A percentile compares a stretch with the other conserved stretches of the same genome.
phyloP scores from a whole-genome alignment of 2,797 vertebrate genomes.

The Sorex maritimensis region DNA sequence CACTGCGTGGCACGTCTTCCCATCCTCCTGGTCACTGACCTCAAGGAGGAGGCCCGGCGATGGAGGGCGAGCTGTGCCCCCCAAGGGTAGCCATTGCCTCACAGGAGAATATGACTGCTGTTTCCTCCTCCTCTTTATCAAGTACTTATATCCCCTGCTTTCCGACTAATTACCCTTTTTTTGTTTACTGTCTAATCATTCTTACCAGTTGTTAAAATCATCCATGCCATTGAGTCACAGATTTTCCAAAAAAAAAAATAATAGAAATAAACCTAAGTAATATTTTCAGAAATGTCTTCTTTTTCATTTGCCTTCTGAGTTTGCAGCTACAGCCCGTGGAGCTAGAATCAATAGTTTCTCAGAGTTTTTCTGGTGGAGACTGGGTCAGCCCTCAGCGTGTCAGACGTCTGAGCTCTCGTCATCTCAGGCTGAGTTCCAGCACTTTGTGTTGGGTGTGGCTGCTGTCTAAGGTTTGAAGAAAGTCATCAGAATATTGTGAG shows the following conservation, averaged over 20 bases:
- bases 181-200: conserved; percentile 13
- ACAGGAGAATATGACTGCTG: background rate
- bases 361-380: conserved; percentile 37
- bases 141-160: background rate
- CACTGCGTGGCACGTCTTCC: background rate
- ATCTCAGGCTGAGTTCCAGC: background rate
- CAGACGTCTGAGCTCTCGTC: background rate
- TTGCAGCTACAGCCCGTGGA: conserved; percentile 11
- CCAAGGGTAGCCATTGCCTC: too few relatives aligned
- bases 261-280: background rate
- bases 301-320: conserved; percentile 39
- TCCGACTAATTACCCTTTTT: background rate
- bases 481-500: background rate
- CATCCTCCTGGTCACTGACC: too few relatives aligned
- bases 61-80: background rate
- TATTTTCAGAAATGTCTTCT: conserved; percentile 1
- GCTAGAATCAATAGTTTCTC: background rate
- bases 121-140: background rate
- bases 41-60: background rate
- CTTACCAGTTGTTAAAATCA: conserved; percentile 50
- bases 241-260: background rate
- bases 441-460: conserved; percentile 19
- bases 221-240: background rate
- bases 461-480: conserved; percentile 53
- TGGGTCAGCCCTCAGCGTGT: background rate